phyloP scores from a whole-genome alignment of 2,797 vertebrate genomes.

The Luscinia luscinia region DNA sequence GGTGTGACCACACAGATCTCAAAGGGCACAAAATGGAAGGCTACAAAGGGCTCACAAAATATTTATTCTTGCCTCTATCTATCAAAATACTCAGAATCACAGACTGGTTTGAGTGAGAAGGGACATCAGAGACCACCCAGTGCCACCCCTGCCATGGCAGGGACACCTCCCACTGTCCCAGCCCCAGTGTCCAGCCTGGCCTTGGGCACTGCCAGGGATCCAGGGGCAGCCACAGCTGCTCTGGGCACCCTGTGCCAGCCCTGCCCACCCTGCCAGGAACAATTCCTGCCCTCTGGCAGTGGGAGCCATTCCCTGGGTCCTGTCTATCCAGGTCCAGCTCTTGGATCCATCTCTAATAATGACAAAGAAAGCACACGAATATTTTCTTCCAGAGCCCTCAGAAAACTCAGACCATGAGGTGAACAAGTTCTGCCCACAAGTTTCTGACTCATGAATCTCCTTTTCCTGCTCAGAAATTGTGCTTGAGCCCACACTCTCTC shows the following conservation, averaged over 20 bases:
- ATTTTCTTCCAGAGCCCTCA: background rate
- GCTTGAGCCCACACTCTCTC: background rate
- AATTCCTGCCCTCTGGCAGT: background rate
- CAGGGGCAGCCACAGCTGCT: background rate
- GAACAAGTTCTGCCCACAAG: background rate
- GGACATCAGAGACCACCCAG: rapidly evolving
- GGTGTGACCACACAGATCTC: background rate
- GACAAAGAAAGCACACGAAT: rapidly evolving
- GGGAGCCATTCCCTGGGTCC: background rate
- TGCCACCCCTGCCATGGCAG: background rate
- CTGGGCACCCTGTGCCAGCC: background rate
- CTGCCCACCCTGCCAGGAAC: background rate
- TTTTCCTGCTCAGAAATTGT: background rate
- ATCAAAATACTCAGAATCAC: background rate
- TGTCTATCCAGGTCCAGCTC: background rate
- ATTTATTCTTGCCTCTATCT: background rate
- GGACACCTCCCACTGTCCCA: background rate
- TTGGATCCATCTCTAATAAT: background rate
- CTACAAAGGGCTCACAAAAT: background rate
- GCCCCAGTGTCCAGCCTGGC: too few species aligned
- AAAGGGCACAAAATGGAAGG: background rate
- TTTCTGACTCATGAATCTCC: background rate
- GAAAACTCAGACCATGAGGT: rapidly evolving
- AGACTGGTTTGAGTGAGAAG: background rate
- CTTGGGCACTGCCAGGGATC: background rate